Evolutionary conservation across 2,888 invertebrate genomes (phyloP).

Genomic region (Slavum lentiscoides): DNA sequence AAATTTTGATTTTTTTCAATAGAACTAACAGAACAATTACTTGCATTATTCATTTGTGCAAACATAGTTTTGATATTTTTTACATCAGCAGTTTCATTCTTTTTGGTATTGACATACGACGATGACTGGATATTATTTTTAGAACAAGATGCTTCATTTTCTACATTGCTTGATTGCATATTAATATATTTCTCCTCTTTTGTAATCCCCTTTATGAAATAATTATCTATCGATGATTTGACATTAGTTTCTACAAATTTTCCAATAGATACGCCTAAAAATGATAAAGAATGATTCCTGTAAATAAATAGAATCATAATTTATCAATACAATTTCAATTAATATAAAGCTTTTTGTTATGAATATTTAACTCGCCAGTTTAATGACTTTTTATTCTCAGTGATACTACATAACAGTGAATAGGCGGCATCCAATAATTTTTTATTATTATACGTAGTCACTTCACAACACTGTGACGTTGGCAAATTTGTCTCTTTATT

Average conservation of each 20-base stretch:
- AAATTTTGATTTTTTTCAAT: not conserved
- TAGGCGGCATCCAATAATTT: conserved; percentile 47
- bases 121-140: not conserved
- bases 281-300: conserved; percentile 67
- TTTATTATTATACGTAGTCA: conserved; percentile 42
- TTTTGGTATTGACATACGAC: not conserved
- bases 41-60: conserved; percentile 4
- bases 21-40: not conserved
- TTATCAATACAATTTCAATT: no score
- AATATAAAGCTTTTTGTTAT: not conserved
- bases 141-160: not conserved
- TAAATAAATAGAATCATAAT: conserved; percentile 53
- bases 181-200: not conserved
- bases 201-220: conserved; percentile 60
- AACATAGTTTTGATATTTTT: conserved; percentile 34
- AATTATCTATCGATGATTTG: conserved; percentile 61
- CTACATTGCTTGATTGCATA: not conserved
- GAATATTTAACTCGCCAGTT: conserved; percentile 31
- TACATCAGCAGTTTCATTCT: not conserved
- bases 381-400: conserved; percentile 47
- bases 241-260: conserved; percentile 67
- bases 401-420: conserved; percentile 42
- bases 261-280: conserved; percentile 76
- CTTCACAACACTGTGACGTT: conserved; percentile 36
- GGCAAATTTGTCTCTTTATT: conserved; percentile 34